phyloP scores from a whole-genome alignment of 2,113 vertebrate genomes.

The Corythaixoides concolor region DNA sequence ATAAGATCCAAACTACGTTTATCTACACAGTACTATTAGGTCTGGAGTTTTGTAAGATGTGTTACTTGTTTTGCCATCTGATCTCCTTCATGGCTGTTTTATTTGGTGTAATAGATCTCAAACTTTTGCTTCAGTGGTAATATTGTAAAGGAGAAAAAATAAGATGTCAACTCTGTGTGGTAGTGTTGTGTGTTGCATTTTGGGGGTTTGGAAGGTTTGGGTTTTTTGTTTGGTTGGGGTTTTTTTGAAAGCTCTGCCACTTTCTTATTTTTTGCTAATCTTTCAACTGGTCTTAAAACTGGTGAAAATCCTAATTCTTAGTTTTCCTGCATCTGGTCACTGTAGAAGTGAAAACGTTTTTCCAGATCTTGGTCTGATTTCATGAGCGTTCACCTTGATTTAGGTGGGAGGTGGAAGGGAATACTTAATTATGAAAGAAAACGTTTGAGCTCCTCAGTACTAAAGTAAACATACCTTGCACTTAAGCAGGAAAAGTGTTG shows the following conservation, averaged over 20 bases:
- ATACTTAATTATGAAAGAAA: neutral
- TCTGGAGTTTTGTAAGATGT: neutral
- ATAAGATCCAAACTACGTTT: neutral
- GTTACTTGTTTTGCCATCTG: neutral
- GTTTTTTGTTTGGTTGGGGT: fast-evolving
- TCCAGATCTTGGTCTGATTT: neutral
- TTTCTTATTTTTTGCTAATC: neutral
- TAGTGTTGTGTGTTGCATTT: neutral
- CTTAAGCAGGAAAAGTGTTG: conserved; percentile 34
- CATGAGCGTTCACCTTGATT: neutral
- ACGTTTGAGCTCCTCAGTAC: neutral
- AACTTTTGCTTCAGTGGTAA: neutral
- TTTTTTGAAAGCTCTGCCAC: neutral
- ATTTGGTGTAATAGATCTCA: neutral
- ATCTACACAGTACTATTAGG: neutral
- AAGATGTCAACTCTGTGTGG: neutral
- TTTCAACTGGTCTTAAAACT: neutral
- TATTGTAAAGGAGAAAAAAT: neutral
- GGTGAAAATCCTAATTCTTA: neutral
- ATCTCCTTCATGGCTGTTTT: neutral
- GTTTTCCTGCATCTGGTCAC: neutral
- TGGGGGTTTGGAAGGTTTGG: neutral
- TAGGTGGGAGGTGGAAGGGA: neutral
- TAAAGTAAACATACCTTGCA: conserved; percentile 21
- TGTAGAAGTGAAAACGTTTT: neutral